Evolutionary conservation across 2,797 vertebrate genomes (phyloP).

Genomic region (Xenopus petersii): DNA sequence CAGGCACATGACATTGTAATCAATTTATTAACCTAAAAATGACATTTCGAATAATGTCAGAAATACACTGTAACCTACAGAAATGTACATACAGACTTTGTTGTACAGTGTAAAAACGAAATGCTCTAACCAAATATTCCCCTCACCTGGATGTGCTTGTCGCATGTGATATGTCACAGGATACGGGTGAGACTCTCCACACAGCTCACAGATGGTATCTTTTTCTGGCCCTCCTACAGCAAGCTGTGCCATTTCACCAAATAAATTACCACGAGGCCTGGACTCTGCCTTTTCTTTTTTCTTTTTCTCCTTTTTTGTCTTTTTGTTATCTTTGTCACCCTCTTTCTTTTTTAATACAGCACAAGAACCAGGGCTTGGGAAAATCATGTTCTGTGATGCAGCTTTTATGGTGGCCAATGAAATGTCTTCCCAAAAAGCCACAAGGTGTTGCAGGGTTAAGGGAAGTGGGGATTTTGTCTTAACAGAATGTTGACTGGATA

Average conservation of each 20-base stretch:
- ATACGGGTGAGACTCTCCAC: conserved; percentile 95
- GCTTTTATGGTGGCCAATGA: conserved; percentile 97
- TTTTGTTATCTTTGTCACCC: conserved; percentile 91
- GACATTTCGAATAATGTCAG: too few species aligned
- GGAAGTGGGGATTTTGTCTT: conserved; percentile 90
- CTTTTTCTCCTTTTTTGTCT: conserved; percentile 96
- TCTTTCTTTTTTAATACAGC: conserved; percentile 97
- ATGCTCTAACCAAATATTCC: neutral
- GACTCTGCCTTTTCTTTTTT: conserved; percentile 93
- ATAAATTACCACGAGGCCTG: conserved; percentile 92
- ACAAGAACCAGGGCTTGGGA: conserved; percentile 96
- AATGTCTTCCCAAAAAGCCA: conserved; percentile 98
- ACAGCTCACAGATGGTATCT: conserved; percentile 96
- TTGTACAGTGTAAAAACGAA: too few species aligned
- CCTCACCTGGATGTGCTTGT: conserved; percentile 93
- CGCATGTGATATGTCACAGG: conserved; percentile 98
- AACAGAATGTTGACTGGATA: conserved; percentile 76
- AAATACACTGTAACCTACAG: too few species aligned
- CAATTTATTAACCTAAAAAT: too few species aligned
- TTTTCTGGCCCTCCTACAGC: conserved; percentile 97
- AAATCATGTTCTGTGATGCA: conserved; percentile 98
- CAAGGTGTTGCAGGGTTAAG: conserved; percentile 91
- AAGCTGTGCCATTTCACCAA: conserved; percentile 97
- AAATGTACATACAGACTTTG: too few species aligned
- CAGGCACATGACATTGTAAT: too few species aligned